A percentile compares a stretch with the other conserved stretches of the same genome.
Evolutionary conservation across 2,113 vertebrate species (phyloP).

Genomic region (Oryzias curvinotus): DNA sequence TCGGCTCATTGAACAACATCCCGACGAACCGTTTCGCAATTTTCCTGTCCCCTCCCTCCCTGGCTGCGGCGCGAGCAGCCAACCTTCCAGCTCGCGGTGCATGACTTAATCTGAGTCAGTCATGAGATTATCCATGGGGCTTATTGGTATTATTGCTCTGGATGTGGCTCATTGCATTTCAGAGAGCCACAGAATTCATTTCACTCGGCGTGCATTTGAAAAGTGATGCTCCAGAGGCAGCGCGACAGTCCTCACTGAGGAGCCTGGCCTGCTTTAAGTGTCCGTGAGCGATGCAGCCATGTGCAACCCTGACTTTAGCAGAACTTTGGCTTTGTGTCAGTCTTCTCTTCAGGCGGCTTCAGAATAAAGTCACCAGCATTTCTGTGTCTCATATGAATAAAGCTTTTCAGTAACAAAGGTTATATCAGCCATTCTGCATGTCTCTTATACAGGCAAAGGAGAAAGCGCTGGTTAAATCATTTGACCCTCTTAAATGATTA

Average conservation of each 20-base stretch:
- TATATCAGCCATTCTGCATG: too few relatives aligned
- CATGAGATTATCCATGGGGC: conserved; percentile 71
- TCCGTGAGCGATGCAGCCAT: conserved; percentile 29
- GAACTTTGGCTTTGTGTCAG: background rate
- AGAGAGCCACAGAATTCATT: conserved; percentile 57
- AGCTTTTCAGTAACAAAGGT: too few relatives aligned
- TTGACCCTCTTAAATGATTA: too few relatives aligned
- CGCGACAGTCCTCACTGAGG: conserved; percentile 18
- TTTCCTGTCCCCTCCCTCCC: background rate
- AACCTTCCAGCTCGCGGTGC: conserved; percentile 34
- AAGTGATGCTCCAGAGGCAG: conserved; percentile 44
- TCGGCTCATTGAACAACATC: conserved; percentile 10
- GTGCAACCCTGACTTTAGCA: conserved; percentile 8
- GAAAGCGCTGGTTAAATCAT: too few relatives aligned
- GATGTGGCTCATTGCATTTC: conserved; percentile 70
- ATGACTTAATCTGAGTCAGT: conserved; percentile 70
- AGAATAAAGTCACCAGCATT: too few relatives aligned
- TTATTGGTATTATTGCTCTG: conserved; percentile 75
- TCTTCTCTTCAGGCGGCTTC: background rate
- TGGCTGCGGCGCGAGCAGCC: conserved; percentile 21
- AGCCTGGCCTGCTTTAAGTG: conserved; percentile 46
- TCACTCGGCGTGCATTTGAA: conserved; percentile 57
- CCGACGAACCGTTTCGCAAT: conserved; percentile 14
- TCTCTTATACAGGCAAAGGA: too few relatives aligned
- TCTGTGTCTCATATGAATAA: too few relatives aligned